Evolutionary conservation across 1,140 invertebrate genomes (phyloP).

Genomic region (Chrysomallon squamiferum): DNA sequence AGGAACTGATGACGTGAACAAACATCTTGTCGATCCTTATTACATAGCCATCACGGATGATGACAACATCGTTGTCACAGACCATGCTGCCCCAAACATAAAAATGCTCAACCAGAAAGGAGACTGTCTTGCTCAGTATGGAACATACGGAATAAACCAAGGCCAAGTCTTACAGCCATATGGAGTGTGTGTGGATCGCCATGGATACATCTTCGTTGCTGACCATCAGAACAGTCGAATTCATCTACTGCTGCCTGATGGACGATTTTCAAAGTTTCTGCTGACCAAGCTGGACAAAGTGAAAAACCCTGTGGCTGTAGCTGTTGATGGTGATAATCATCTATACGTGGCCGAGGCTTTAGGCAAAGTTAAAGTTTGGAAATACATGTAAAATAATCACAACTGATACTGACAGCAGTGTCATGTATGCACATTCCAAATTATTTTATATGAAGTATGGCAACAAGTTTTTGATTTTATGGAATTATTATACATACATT

Average conservation of each 20-base stretch:
- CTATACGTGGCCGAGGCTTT: slow-evolving; percentile 51
- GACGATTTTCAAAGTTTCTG: slow-evolving; percentile 46
- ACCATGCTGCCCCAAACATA: slow-evolving; percentile 55
- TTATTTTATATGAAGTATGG: no score
- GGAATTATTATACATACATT: no score
- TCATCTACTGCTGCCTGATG: slow-evolving; percentile 52
- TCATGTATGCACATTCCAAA: neutral
- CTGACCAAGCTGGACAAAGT: slow-evolving; percentile 45
- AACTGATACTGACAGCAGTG: neutral
- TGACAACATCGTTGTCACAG: slow-evolving; percentile 51
- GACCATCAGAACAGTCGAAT: slow-evolving; percentile 57
- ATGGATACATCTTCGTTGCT: slow-evolving; percentile 54
- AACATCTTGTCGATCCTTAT: slow-evolving; percentile 50
- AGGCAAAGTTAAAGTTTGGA: slow-evolving; percentile 53
- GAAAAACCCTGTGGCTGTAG: slow-evolving; percentile 53
- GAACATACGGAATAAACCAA: slow-evolving; percentile 45
- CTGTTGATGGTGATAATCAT: slow-evolving; percentile 42
- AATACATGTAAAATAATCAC: slow-evolving; percentile 47
- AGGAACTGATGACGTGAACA: slow-evolving; percentile 29
- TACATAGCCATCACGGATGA: slow-evolving; percentile 42
- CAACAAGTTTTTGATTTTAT: no score
- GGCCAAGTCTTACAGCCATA: slow-evolving; percentile 54
- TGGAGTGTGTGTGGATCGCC: slow-evolving; percentile 51
- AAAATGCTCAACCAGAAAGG: slow-evolving; percentile 47
- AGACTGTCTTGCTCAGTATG: slow-evolving; percentile 35